Evolutionary conservation across 2,113 vertebrate genomes (phyloP).

Genomic region (Siniperca chuatsi): DNA sequence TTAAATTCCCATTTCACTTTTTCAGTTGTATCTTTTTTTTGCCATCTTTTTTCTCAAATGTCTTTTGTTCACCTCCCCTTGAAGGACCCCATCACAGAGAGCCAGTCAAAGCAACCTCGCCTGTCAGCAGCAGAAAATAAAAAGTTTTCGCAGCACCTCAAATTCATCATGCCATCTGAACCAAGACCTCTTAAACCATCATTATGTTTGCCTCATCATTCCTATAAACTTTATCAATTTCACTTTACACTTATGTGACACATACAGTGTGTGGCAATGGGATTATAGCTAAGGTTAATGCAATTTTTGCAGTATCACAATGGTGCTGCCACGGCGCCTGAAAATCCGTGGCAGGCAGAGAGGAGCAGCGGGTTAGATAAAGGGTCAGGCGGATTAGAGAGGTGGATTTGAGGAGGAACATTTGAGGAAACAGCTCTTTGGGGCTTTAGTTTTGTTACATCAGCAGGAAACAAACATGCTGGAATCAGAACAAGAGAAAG

Average conservation of each 20-base stretch:
- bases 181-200: conserved; percentile 25
- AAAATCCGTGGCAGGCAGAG: conserved; percentile 39
- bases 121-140: conserved; percentile 31
- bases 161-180: conserved; percentile 31
- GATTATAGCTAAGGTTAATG: conserved; percentile 30
- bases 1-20: conserved; percentile 20
- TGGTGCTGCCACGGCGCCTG: neutral
- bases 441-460: conserved; percentile 70
- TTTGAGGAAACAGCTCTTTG: conserved; percentile 49
- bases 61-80: conserved; percentile 41
- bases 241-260: neutral
- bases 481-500: conserved; percentile 51
- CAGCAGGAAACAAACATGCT: conserved; percentile 66
- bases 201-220: conserved; percentile 3
- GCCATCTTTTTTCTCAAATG: neutral
- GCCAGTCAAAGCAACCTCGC: neutral
- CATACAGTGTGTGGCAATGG: neutral
- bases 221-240: conserved; percentile 28
- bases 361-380: conserved; percentile 36
- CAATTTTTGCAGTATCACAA: conserved; percentile 38
- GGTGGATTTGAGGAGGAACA: conserved; percentile 64
- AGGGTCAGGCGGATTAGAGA: conserved; percentile 61
- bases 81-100: conserved; percentile 8
- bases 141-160: conserved; percentile 18
- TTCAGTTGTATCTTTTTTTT: conserved; percentile 14